Base-by-base conservation (phyloP, 2,888 invertebrate species). In the Cantharis rustica region DNA sequence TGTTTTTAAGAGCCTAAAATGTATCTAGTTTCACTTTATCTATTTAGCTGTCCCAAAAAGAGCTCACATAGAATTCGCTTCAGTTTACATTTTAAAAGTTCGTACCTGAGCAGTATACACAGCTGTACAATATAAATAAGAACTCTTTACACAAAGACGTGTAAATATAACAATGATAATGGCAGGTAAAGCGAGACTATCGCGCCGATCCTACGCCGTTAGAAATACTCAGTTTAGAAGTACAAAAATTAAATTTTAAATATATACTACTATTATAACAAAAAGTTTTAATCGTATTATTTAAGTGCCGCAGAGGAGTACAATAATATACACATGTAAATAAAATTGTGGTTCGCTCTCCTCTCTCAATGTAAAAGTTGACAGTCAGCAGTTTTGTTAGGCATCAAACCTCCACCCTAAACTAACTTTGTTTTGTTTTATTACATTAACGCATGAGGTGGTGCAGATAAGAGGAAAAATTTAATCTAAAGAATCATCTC, bases 1-100 rank as follows among this genome's bases (percentile, higher is more conserved):
- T 20, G 17, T 66, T 76, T 73, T 71, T 64, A 63, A 69, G 64
- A 69, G 69, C 69, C 63, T 31, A 16, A 68, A 23, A 76, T 76
- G 72, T 76, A 76, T 76, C 76, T 72, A 76, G 68, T 76, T 76
- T 72, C 76, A 31, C 69, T 72, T 76, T 73, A 61, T 73, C 61
- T 76, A 73, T 76, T 71, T 71, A 76, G 27, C 66, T 17, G 26
- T 62, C 62, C 68, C 26, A 26, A 72, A 72, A 68, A 66, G 68
- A 75, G 61, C 69, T 72, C 47, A 61, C 64, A 47, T 20, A 76
- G 66, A 75, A 61, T 69, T 76, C 70, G 70, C 68, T 76, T 76
- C 64, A 70, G 76, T 73, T 76, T 72, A 72, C 69, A 72, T 70
- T 69, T 71, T 69, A 11, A 69, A 68, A 72, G 69, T 61, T 47